Evolutionary conservation across 2,797 vertebrate species (phyloP).

Genomic region (Tragelaphus eurycerus): DNA sequence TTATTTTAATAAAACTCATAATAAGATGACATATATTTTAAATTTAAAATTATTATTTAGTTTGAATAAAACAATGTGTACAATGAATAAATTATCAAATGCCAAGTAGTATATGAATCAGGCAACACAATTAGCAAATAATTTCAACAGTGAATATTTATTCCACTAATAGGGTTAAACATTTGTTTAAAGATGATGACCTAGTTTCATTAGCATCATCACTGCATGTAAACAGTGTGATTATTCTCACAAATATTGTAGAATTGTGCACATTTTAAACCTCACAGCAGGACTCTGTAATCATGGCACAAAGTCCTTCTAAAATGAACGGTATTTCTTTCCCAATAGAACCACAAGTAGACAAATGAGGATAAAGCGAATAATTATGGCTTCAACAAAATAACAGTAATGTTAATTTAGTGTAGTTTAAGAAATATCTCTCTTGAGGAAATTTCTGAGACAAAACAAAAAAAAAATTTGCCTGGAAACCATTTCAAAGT

Average conservation of each 20-base stretch:
- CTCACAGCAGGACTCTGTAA: slow-evolving; percentile 41
- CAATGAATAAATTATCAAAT: slow-evolving; percentile 18
- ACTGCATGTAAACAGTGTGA: slow-evolving; percentile 63
- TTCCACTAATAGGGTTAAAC: slow-evolving; percentile 38
- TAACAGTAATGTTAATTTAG: slow-evolving; percentile 33
- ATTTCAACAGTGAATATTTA: slow-evolving; percentile 55
- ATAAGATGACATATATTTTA: background rate
- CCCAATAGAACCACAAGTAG: slow-evolving; percentile 11
- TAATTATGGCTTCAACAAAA: slow-evolving; percentile 45
- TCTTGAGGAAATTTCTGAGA: slow-evolving; percentile 16
- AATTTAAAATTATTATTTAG: background rate
- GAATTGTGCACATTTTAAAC: slow-evolving; percentile 51
- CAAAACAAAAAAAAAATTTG: slow-evolving; percentile 7
- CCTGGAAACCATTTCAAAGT: background rate
- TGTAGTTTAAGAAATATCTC: slow-evolving; percentile 15
- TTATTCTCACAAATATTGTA: slow-evolving; percentile 59
- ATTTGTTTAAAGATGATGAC: slow-evolving; percentile 64
- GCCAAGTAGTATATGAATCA: background rate
- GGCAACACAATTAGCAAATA: slow-evolving; percentile 22
- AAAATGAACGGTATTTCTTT: slow-evolving; percentile 47
- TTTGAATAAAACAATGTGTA: background rate
- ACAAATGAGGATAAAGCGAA: slow-evolving; percentile 38
- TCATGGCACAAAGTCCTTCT: slow-evolving; percentile 42
- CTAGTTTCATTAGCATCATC: slow-evolving; percentile 59
- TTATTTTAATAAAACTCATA: background rate